Base-by-base conservation (phyloP, 1,140 invertebrate species). In the Heliconius nattereri region DNA sequence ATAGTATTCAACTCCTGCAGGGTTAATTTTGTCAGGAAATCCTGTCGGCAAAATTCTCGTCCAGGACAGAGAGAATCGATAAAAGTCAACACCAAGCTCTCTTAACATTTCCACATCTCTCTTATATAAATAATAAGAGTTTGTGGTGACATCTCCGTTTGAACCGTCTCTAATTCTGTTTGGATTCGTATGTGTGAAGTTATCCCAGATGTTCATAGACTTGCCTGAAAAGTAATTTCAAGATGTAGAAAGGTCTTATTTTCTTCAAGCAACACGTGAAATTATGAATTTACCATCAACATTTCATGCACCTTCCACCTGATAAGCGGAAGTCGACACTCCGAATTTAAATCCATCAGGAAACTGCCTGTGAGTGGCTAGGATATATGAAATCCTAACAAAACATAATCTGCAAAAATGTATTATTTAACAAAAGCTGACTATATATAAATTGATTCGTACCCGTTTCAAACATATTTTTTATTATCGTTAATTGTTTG, bases 341-440 rank as follows among this genome's bases (percentile, higher is more conserved):
- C 83, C 83, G 32, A 82, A 82, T 45, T 72, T 35, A 76, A 84
- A 84, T 45, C 70, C 40, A 19, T 77, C 37, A 13, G 83, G 83
- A 26, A 84, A 84, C 75, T 80, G 82, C 54, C 81, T 74, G 7
- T 8, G 20, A 8, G 54, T 57, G n/a, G n/a, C 54, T 57, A 23
- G n/a, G 54, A 57, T 57, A 57, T 57, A 57, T 6, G 54, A 57
- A 57, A 23, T 23, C 54, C 19, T 19, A 57, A 57, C n/a, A 23
- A 9, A 57, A 57, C 54, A n/a, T 23, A 57, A n/a, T 57, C 54
- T 57, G 54, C 20, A 57, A 57, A 20, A 57, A 52, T 40, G 6
- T 19, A 49, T 49, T 19, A 3, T 49, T 49, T 16, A 16, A 49
- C 16, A 49, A 49, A 19, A 49, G 49, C 49, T 5, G 49, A 19